These are phyloP conservation scores for Todus mexicanus DNA, from an alignment of 2,797 vertebrate genomes.

Conservation along the genomic window DNA sequence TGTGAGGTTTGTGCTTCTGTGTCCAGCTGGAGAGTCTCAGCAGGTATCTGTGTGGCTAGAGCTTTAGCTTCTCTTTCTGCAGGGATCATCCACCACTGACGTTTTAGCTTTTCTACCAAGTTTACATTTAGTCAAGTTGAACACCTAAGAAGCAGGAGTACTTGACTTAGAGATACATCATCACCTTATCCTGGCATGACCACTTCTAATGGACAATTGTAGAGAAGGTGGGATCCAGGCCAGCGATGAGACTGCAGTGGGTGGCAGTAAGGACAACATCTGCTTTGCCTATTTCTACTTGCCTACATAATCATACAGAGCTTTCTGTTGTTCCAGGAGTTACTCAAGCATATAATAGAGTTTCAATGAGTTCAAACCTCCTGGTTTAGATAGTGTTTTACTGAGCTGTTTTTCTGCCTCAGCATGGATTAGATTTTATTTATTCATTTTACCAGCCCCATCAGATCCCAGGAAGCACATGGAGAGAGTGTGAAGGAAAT, in stretches of 20 bases:
- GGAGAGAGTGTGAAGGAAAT: not conserved
- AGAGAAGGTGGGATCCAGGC: not conserved
- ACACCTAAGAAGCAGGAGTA: not conserved
- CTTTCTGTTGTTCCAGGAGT: conserved; percentile 57
- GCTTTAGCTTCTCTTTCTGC: not conserved
- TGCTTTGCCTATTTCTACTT: conserved; percentile 46
- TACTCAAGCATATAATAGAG: conserved; percentile 63
- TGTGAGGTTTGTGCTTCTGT: not conserved
- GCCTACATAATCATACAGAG: not conserved
- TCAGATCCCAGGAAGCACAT: not conserved
- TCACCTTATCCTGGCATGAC: not conserved
- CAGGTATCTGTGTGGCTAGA: not conserved
- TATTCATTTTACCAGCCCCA: not conserved
- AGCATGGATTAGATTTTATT: not conserved
- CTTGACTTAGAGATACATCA: not conserved
- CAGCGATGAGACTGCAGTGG: not conserved
- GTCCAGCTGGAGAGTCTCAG: too few relatives aligned
- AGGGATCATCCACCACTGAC: not conserved
- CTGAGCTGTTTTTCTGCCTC: conserved; percentile 27
- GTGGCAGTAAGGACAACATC: conserved; percentile 40
- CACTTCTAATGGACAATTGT: not conserved
- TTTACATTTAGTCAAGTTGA: not conserved
- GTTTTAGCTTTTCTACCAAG: not conserved
- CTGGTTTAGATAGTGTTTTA: conserved; percentile 51
- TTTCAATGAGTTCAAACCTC: conserved; percentile 55